Base-by-base conservation (phyloP, 2,797 vertebrate genomes). In the Sylvia borin region DNA sequence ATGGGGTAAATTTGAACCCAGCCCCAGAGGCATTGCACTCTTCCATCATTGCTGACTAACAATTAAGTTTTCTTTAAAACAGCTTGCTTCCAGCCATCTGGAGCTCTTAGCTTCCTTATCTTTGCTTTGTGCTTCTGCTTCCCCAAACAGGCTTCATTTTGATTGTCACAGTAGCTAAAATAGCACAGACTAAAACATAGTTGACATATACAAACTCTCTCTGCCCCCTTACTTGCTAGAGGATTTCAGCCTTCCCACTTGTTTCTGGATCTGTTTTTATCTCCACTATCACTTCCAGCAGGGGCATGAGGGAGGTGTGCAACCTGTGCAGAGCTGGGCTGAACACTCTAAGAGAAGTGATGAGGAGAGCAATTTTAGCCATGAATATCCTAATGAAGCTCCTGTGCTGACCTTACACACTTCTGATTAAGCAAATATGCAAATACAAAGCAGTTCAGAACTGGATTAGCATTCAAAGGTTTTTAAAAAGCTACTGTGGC, bases 401-500 rank as follows among this genome's bases (percentile, higher is more conserved):
- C 80, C 88, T 2, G 17, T 65, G 85, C 88, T 94, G 94, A 97
- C 96, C 96, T 96, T 95, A 94, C 64, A 86, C 80, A 92, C 71
- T 92, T 94, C 95, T 95, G 94, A 97, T 96, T 94, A 97, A 96
- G 96, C 94, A 96, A 96, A 96, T 95, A 97, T 96, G 96, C 95
- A 96, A 96, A 97, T 96, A 36, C 34, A 75, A 92, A 95, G 81
- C 83, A 94, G 91, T 94, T 95, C 17, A 4, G 87, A 86, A 85
- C 86, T 78, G 82, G 78, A 97, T 96, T 95, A 95, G 88, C 85
- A 94, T 95, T 94, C 95, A 96, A 91, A 93, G 90, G 78, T 81
- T 95, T 96, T 93, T 64, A 67, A 94, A 95, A 94, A 97, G 79
- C 90, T 72, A 64, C 93, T 66, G 73, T 95, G 91, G 83, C 70